These are phyloP conservation scores for Parasteatoda tepidariorum DNA, from an alignment of 1,140 invertebrate species.

Conservation along the genomic window DNA sequence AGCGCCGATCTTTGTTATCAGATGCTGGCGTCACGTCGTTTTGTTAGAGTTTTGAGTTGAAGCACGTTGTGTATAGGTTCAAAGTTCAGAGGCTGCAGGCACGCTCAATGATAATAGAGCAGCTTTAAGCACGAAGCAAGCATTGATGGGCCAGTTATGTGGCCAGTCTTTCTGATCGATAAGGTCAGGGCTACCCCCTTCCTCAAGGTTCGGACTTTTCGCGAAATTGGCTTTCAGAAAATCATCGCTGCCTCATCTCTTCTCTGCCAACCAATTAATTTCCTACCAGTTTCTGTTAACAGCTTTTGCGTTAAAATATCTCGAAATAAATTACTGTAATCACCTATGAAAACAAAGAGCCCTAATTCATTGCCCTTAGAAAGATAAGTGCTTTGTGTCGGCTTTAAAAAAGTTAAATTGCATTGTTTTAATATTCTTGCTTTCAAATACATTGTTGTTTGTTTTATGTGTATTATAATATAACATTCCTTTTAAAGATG, in stretches of 20 bases:
- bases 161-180: constrained; percentile 23
- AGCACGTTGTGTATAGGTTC: constrained; percentile 45
- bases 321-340: constrained; percentile 43
- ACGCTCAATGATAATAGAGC: constrained; percentile 58
- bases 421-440: too few species aligned
- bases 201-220: constrained; percentile 3
- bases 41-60: constrained; percentile 49
- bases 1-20: constrained; percentile 53
- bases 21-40: constrained; percentile 56
- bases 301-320: constrained; percentile 45
- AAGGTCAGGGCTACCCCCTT: constrained; percentile 37
- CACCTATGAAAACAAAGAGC: constrained; percentile 50
- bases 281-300: constrained; percentile 17
- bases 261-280: constrained; percentile 33
- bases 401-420: constrained; percentile 3
- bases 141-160: constrained; percentile 36
- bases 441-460: neutral
- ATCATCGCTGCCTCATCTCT: constrained; percentile 38
- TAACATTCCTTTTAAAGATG: too few species aligned
- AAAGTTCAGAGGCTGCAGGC: constrained; percentile 41
- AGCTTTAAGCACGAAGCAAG: constrained; percentile 42
- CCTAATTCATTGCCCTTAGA: neutral
- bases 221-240: constrained; percentile 34
- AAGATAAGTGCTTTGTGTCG: neutral
- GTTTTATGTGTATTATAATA: too few species aligned